Percentiles rank a stretch among this genome's conserved stretches.
phyloP scores from a whole-genome alignment of 2,888 invertebrate genomes.

The Nomada ruficornis region DNA sequence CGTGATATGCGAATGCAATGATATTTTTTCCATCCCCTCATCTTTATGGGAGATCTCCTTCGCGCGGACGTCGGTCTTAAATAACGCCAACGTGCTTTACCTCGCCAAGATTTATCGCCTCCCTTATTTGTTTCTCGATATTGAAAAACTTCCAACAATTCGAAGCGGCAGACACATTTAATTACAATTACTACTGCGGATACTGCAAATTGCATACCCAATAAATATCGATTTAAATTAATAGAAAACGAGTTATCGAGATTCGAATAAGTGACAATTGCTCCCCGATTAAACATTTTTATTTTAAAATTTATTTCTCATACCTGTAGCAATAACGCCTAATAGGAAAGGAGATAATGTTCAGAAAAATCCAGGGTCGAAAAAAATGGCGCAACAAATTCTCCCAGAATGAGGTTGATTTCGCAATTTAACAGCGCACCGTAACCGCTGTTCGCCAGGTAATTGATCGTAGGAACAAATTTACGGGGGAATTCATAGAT shows the following conservation, averaged over 20 bases:
- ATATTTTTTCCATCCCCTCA: conserved; percentile 51
- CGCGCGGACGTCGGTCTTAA: conserved; percentile 49
- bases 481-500: conserved; percentile 23
- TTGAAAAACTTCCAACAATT: conserved; percentile 7
- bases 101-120: conserved; percentile 17
- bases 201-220: background rate
- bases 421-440: background rate
- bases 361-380: background rate
- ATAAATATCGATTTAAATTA: background rate
- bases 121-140: conserved; percentile 33
- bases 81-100: conserved; percentile 22
- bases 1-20: conserved; percentile 50
- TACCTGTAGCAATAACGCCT: no score
- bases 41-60: conserved; percentile 47
- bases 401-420: background rate
- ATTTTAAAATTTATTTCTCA: no score
- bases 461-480: conserved; percentile 27
- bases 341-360: no score
- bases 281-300: no score
- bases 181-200: background rate
- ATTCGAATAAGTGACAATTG: no score
- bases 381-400: conserved; percentile 5
- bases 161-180: background rate
- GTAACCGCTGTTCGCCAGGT: conserved; percentile 11
- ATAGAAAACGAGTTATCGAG: no score